These are phyloP conservation scores for Neuroterus valhalla DNA, from an alignment of 1,140 invertebrate species.

Conservation along the genomic window DNA sequence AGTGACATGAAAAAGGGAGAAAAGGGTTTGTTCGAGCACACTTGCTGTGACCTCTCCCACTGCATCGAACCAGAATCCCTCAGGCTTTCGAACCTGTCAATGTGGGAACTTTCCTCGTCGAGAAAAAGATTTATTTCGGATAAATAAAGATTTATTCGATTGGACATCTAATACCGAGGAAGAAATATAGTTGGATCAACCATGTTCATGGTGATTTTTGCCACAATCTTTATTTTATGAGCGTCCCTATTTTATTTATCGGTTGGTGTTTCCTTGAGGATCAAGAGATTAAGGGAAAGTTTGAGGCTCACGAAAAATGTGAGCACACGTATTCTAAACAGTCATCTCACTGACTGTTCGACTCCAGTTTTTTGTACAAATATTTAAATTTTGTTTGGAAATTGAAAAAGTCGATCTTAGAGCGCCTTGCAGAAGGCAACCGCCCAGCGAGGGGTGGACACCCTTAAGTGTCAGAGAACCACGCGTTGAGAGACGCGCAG, in stretches of 20 bases:
- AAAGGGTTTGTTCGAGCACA: conserved; percentile 16
- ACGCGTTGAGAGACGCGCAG: no score
- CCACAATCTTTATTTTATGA: conserved; percentile 27
- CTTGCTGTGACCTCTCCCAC: conserved; percentile 1
- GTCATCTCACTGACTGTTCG: no score
- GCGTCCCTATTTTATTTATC: conserved; percentile 18
- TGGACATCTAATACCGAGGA: conserved; percentile 16
- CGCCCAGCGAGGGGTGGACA: no score
- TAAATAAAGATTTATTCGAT: conserved; percentile 31
- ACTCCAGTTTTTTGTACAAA: no score
- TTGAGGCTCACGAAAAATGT: no score
- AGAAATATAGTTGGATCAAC: conserved; percentile 23
- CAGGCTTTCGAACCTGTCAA: conserved; percentile 22
- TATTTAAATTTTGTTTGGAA: no score
- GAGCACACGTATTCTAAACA: no score
- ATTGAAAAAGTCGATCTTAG: no score
- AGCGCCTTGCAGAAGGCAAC: no score
- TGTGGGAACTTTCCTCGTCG: conserved; percentile 23
- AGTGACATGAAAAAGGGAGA: conserved; percentile 20
- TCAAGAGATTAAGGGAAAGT: no score
- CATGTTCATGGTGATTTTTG: conserved; percentile 24
- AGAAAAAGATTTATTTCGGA: conserved; percentile 28
- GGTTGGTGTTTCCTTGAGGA: no score
- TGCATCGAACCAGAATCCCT: conserved; percentile 22
- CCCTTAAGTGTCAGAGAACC: no score